Percentiles rank a stretch among this genome's conserved stretches.
Evolutionary conservation across 2,113 vertebrate species (phyloP).

Genomic region (Atlantisia rogersi): DNA sequence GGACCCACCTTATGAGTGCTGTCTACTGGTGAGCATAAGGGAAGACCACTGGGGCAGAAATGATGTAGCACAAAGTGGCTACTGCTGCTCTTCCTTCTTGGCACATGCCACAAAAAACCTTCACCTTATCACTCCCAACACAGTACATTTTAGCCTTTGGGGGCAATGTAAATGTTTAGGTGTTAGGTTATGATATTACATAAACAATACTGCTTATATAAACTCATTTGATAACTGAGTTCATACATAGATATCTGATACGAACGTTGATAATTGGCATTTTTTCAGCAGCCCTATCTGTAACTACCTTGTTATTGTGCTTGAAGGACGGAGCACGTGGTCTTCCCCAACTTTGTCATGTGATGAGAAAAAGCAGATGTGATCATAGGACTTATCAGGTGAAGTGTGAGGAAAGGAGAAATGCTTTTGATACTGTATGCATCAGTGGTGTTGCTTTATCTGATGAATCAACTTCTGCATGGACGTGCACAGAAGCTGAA

Average conservation of each 20-base stretch:
- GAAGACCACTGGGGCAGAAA: fast-evolving
- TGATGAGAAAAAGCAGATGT: neutral
- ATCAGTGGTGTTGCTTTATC: neutral
- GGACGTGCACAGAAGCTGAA: neutral
- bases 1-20: fast-evolving
- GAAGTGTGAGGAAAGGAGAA: neutral
- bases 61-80: fast-evolving
- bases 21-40: neutral
- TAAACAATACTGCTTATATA: neutral
- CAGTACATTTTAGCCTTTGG: neutral
- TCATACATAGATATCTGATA: neutral
- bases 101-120: neutral
- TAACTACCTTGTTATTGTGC: neutral
- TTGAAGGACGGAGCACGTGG: neutral
- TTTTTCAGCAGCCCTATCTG: neutral
- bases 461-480: neutral
- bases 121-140: fast-evolving
- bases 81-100: fast-evolving
- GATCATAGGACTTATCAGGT: neutral
- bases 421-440: neutral
- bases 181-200: neutral
- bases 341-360: neutral
- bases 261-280: fast-evolving
- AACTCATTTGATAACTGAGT: neutral
- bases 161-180: neutral